Evolutionary conservation across 1,140 invertebrate species (phyloP).

Genomic region (Marisa cornuarietis): DNA sequence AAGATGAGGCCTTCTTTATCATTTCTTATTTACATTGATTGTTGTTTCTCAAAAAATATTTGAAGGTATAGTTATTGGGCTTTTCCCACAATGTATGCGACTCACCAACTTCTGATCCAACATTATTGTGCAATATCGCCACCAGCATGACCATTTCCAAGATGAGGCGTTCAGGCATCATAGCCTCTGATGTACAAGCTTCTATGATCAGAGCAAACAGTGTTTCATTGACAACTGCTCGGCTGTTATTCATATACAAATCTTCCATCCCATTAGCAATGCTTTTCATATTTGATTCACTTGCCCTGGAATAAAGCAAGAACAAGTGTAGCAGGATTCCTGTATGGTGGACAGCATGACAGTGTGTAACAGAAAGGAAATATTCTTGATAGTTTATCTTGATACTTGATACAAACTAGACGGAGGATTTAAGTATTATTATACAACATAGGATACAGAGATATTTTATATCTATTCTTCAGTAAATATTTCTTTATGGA

Average conservation of each 20-base stretch:
- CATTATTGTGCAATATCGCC: conserved; percentile 86
- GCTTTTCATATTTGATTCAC: conserved; percentile 86
- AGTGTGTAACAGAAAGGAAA: no score
- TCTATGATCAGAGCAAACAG: conserved; percentile 77
- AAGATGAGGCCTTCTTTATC: background rate
- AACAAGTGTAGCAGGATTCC: no score
- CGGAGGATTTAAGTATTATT: no score
- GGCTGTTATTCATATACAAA: conserved; percentile 61
- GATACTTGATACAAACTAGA: no score
- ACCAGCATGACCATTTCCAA: conserved; percentile 87
- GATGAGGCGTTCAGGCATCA: conserved; percentile 81
- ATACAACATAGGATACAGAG: no score
- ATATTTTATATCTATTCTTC: no score
- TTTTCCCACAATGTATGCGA: background rate
- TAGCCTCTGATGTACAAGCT: conserved; percentile 72
- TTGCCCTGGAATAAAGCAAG: conserved; percentile 67
- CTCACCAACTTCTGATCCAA: conserved; percentile 88
- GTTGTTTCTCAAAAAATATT: background rate
- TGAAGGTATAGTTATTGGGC: background rate
- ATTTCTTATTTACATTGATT: background rate
- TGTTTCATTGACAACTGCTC: conserved; percentile 82
- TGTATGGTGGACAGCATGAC: background rate
- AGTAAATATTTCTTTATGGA: no score
- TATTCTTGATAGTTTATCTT: background rate
- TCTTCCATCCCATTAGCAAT: conserved; percentile 75